Conservation (phyloP, 2,888 invertebrate genomes). For the Brachyopa scutellaris region DNA sequence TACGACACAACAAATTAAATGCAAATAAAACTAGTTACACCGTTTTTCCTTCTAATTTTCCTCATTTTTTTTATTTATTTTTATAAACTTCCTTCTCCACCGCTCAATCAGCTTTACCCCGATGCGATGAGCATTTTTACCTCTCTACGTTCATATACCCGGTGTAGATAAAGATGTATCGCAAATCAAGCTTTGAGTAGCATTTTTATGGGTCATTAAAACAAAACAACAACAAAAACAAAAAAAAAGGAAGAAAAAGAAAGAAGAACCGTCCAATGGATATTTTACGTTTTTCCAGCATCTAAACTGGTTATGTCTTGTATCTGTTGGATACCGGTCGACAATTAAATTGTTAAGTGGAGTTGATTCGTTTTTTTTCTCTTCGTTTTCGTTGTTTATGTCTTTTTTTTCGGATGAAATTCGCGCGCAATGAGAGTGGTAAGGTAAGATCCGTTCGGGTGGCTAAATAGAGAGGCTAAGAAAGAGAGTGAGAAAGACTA, state of each 20-base stretch:
- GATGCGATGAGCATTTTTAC: constrained; percentile 15
- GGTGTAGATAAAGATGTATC: too few species aligned
- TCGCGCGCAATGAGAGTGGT: constrained; percentile 2
- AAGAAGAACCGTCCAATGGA: constrained; percentile 10
- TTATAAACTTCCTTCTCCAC: background rate
- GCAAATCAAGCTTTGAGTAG: background rate
- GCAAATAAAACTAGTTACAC: constrained; percentile 30
- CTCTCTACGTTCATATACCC: background rate
- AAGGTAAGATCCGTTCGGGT: background rate
- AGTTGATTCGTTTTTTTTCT: background rate
- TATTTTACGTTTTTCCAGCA: constrained; percentile 9
- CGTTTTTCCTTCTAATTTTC: constrained; percentile 19
- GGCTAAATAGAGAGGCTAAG: background rate
- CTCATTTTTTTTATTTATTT: background rate
- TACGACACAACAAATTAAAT: constrained; percentile 10
- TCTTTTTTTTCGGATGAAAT: constrained; percentile 7
- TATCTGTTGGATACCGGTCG: constrained; percentile 27
- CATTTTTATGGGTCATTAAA: constrained; percentile 50
- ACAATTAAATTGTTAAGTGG: constrained; percentile 33
- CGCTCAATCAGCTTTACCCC: background rate
- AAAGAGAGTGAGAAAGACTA: background rate
- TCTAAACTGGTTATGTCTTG: constrained; percentile 29
- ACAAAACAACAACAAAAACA: constrained; percentile 22
- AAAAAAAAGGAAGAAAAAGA: background rate
- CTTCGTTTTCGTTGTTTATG: background rate